phyloP scores from a whole-genome alignment of 92 coral and sea anemone species.

The Diadumene lineata region DNA sequence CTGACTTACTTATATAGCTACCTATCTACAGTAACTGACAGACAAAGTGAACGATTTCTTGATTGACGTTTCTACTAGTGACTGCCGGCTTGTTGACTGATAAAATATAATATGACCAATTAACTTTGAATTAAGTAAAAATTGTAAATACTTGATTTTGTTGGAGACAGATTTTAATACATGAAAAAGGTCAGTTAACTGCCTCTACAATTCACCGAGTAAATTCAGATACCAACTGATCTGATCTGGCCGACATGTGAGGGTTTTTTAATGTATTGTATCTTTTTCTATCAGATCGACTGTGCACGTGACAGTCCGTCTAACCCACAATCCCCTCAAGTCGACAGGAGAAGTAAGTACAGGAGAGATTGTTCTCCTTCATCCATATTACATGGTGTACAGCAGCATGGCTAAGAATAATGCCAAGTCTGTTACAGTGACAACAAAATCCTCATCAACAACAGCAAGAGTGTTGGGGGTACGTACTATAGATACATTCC shows the following conservation, averaged over 20 bases:
- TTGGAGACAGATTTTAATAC: too few species aligned
- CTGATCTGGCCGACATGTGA: too few species aligned
- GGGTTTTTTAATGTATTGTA: too few species aligned
- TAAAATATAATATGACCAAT: too few species aligned
- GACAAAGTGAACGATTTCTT: neutral
- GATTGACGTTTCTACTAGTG: neutral
- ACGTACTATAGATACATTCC: conserved; percentile 6
- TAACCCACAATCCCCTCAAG: conserved; percentile 24
- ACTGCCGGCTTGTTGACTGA: neutral
- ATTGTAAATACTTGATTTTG: too few species aligned
- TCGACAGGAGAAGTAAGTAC: conserved; percentile 11
- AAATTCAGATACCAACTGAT: too few species aligned
- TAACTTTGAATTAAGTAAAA: too few species aligned
- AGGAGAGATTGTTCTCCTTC: conserved; percentile 21
- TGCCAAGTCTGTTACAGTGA: conserved; percentile 1
- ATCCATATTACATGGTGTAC: conserved; percentile 6
- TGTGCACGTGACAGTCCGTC: conserved; percentile 3
- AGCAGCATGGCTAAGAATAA: neutral
- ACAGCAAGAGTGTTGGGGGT: conserved; percentile 11
- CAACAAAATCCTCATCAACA: neutral
- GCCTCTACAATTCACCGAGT: too few species aligned
- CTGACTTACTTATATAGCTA: neutral
- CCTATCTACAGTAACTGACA: neutral
- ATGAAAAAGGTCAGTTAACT: too few species aligned
- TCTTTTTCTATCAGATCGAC: conserved; percentile 6